Base-by-base conservation (phyloP, 1,140 invertebrate species). In the Monochamus saltuarius region DNA sequence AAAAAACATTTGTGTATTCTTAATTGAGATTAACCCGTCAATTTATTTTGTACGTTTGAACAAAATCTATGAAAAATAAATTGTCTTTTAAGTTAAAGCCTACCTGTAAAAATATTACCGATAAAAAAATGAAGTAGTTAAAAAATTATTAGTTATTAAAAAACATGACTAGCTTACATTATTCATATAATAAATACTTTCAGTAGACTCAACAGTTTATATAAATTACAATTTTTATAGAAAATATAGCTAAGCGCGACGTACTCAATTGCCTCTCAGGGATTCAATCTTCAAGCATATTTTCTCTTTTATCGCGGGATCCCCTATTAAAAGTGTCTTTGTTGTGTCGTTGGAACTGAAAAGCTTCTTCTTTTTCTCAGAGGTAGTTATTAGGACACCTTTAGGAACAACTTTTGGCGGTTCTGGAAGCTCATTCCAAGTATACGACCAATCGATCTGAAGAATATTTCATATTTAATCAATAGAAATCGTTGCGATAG, bases 371-470 rank as follows among this genome's bases (percentile, higher is more conserved):
- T 74, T 82, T 45, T 76, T 78, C 58, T 83, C 81, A 55, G 77
- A 77, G 11, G 78, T 72, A 37, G 71, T 72, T 51, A 85, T 76
- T 54, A 77, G 72, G 10, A 87, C 73, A 22, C 85, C 85, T 71
- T 78, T 82, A 0, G 83, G 80, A 1, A 82, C 77, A 37, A 82
- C 71, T 56, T 78, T 73, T 11, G 84, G 80, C 3, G 80, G 72
- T 42, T 79, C 76, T 40, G 66, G 69, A 4, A 88, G 72, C 67
- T 87, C 85, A 61, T 80, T 78, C 84, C 84, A 88, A 1, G 81
- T 82, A 57, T 85, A 78, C 10, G 82, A 72, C 85, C 86, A 88
- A 47, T 85, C 81, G 45, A 85, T 75, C 83, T 85, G 46, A 29
- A 69, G 62, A 47, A 47, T 4, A 2, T 22, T 17, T 47, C 45